Percentiles rank a stretch among this genome's conserved stretches.
These are phyloP conservation scores for Belgica antarctica DNA, from an alignment of 2,888 invertebrate genomes.

Conservation along the genomic window DNA sequence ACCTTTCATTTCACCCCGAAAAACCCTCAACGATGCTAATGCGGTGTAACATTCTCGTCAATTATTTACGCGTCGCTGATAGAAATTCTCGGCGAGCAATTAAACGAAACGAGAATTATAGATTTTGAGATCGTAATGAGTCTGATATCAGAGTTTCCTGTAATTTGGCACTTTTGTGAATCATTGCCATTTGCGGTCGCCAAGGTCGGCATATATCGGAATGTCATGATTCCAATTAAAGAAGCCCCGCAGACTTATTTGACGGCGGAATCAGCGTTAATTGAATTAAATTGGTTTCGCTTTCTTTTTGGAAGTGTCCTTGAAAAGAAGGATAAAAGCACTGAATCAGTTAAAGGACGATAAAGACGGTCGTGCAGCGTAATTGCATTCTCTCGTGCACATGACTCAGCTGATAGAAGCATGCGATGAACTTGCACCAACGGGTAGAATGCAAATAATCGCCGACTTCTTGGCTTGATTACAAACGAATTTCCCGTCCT, in stretches of 20 bases:
- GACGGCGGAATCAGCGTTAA: too few species aligned
- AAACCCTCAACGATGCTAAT: background rate
- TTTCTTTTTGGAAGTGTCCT: background rate
- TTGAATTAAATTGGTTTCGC: background rate
- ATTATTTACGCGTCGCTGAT: background rate
- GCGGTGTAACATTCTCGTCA: background rate
- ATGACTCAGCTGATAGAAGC: background rate
- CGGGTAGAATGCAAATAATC: background rate
- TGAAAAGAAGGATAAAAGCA: background rate
- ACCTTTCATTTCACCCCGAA: background rate
- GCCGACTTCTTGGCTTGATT: background rate
- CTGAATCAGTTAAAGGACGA: background rate
- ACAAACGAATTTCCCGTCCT: background rate
- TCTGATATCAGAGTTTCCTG: background rate
- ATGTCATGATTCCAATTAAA: constrained; percentile 2
- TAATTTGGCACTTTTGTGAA: too few species aligned
- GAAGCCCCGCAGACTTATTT: background rate
- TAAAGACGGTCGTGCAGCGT: background rate
- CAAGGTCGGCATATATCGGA: background rate
- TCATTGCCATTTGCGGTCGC: too few species aligned
- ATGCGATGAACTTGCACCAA: background rate
- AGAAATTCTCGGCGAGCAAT: background rate
- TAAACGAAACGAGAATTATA: too few species aligned
- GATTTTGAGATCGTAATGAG: background rate
- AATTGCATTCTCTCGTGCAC: background rate